These are phyloP conservation scores for Oenanthe melanoleuca DNA, from an alignment of 2,113 vertebrate genomes.

Conservation along the genomic window DNA sequence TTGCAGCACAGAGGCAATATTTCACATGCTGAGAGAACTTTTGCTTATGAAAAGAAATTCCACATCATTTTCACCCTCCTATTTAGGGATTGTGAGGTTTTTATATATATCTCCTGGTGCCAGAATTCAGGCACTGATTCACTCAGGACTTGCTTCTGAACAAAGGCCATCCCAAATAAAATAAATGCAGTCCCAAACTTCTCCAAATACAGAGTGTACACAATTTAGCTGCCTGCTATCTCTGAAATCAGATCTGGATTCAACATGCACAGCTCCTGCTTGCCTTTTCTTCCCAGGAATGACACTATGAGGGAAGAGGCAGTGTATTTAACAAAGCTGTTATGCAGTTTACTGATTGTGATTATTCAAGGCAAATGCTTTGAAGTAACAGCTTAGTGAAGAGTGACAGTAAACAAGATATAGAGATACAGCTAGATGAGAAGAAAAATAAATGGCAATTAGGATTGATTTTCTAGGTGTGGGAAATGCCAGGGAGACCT, in stretches of 20 bases:
- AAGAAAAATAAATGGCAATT: conserved; percentile 67
- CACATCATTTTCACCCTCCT: background rate
- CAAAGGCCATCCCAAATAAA: background rate
- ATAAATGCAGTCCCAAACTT: background rate
- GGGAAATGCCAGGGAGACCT: background rate
- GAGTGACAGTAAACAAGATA: conserved; percentile 68
- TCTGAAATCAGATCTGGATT: conserved; percentile 54
- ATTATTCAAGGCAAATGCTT: conserved; percentile 68
- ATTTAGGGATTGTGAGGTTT: background rate
- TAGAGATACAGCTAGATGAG: conserved; percentile 65
- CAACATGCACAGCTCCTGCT: background rate
- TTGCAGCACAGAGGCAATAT: background rate
- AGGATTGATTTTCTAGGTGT: conserved; percentile 45
- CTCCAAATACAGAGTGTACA: background rate
- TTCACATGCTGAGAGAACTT: background rate
- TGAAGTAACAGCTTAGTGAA: conserved; percentile 67
- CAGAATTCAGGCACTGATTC: background rate
- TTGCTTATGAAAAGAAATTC: background rate
- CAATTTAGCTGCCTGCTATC: conserved; percentile 8
- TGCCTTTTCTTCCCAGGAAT: conserved; percentile 56
- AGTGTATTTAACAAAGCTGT: conserved; percentile 45
- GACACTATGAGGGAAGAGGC: conserved; percentile 20
- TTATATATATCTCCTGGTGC: background rate
- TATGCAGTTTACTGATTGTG: conserved; percentile 58
- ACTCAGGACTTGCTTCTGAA: background rate